Evolutionary conservation across 2,113 vertebrate species (phyloP).

Genomic region (Sinosuthora webbiana): DNA sequence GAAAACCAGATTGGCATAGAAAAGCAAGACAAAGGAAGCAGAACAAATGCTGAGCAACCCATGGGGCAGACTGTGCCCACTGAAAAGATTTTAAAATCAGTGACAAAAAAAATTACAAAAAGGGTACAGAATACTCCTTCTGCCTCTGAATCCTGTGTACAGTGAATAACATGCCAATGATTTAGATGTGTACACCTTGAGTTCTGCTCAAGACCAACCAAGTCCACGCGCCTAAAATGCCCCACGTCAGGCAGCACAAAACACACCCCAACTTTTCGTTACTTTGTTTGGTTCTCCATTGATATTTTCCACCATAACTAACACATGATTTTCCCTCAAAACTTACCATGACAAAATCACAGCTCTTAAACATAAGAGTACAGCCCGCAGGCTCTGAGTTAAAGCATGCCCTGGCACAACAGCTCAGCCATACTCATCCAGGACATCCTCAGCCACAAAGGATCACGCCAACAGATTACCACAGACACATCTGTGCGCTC

Average conservation of each 20-base stretch:
- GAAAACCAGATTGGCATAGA: not conserved
- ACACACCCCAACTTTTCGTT: not conserved
- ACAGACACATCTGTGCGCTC: not conserved
- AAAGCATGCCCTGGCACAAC: slow-evolving; percentile 27
- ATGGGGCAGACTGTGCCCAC: not conserved
- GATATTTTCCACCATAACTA: slow-evolving; percentile 59
- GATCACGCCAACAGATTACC: slow-evolving; percentile 9
- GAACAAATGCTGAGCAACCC: not conserved
- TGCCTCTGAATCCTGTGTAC: not conserved
- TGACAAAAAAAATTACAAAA: not conserved
- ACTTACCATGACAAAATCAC: slow-evolving; percentile 65
- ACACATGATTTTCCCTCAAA: slow-evolving; percentile 53
- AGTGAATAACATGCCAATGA: not conserved
- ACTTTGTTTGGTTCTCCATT: slow-evolving; percentile 27
- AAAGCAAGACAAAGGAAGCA: not conserved
- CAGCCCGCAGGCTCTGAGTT: slow-evolving; percentile 38
- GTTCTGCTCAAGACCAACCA: not conserved
- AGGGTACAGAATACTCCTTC: not conserved
- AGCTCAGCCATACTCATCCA: not conserved
- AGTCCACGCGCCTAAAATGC: not conserved
- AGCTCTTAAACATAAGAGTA: slow-evolving; percentile 45
- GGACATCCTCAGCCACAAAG: slow-evolving; percentile 30
- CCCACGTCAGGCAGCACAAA: not conserved
- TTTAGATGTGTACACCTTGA: not conserved
- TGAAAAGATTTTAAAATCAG: not conserved